These are phyloP conservation scores for Synanthedon andrenaeformis DNA, from an alignment of 2,888 invertebrate genomes.

Conservation along the genomic window DNA sequence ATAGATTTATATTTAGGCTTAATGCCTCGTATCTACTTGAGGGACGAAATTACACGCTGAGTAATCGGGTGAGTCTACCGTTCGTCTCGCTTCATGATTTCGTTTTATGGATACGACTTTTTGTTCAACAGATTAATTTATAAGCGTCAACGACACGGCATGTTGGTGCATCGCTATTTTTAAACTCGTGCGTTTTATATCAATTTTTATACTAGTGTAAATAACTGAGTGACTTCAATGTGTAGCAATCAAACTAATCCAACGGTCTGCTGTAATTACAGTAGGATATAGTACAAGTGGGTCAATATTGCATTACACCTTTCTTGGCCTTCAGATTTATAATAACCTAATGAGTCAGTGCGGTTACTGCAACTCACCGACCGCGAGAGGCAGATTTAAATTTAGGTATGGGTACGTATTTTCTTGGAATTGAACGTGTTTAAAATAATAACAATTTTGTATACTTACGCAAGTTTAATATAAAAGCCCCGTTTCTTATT, in stretches of 20 bases:
- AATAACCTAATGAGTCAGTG: slow-evolving; percentile 48
- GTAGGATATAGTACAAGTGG: not conserved
- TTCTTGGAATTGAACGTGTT: slow-evolving; percentile 23
- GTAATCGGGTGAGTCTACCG: slow-evolving; percentile 49
- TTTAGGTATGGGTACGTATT: slow-evolving; percentile 12
- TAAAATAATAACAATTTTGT: slow-evolving; percentile 14
- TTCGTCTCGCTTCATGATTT: slow-evolving; percentile 47
- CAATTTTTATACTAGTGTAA: no score
- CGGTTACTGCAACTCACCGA: slow-evolving; percentile 27
- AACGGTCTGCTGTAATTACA: not conserved
- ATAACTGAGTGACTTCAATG: no score
- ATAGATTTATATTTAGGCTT: slow-evolving; percentile 42
- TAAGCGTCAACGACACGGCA: slow-evolving; percentile 4
- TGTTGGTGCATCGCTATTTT: slow-evolving; percentile 13
- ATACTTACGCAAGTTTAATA: no score
- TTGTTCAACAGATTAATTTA: slow-evolving; percentile 31
- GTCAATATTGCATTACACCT: slow-evolving; percentile 3
- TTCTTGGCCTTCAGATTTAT: slow-evolving; percentile 38
- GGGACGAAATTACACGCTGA: slow-evolving; percentile 51
- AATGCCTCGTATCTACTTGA: not conserved
- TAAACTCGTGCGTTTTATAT: slow-evolving; percentile 2
- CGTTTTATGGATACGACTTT: slow-evolving; percentile 44
- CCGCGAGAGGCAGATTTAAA: slow-evolving; percentile 15
- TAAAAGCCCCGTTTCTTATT: no score
- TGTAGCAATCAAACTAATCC: not conserved